Evolutionary conservation across 2,113 vertebrate genomes (phyloP).

Genomic region (Sander vitreus): DNA sequence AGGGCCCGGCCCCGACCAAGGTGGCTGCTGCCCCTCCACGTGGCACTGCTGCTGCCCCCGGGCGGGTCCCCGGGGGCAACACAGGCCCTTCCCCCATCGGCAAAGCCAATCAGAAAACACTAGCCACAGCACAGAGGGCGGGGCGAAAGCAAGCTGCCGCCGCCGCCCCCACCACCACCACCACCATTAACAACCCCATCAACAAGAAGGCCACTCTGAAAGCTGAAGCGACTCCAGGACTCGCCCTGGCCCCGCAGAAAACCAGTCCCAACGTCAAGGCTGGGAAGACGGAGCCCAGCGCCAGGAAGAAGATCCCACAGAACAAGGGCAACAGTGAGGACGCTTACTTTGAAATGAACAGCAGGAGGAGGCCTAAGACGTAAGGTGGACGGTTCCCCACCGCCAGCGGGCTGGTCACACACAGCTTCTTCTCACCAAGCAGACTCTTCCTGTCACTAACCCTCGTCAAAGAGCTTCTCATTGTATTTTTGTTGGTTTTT

Average conservation of each 20-base stretch:
- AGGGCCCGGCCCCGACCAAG: conserved; percentile 31
- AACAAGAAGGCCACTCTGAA: conserved; percentile 27
- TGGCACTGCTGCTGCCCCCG: neutral
- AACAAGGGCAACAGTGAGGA: conserved; percentile 81
- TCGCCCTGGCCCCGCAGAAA: conserved; percentile 58
- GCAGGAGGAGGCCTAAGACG: conserved; percentile 83
- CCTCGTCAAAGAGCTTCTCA: neutral
- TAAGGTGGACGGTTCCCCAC: neutral
- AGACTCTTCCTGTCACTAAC: conserved; percentile 26
- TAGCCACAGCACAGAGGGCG: conserved; percentile 35
- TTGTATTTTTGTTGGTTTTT: conserved; percentile 25
- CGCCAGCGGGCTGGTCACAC: conserved; percentile 37
- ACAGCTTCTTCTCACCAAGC: neutral
- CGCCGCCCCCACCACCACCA: neutral
- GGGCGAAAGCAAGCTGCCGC: conserved; percentile 58
- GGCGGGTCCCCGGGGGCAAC: conserved; percentile 69
- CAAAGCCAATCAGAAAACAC: conserved; percentile 84
- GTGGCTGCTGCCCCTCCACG: conserved; percentile 1
- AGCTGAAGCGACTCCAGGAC: conserved; percentile 32
- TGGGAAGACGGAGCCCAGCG: conserved; percentile 10
- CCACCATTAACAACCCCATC: conserved; percentile 1
- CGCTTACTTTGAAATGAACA: conserved; percentile 92
- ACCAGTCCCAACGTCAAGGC: conserved; percentile 30
- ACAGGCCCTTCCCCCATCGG: conserved; percentile 77
- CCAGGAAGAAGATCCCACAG: conserved; percentile 39